These are phyloP conservation scores for Strix uralensis DNA, from an alignment of 2,113 vertebrate genomes.

Conservation along the genomic window DNA sequence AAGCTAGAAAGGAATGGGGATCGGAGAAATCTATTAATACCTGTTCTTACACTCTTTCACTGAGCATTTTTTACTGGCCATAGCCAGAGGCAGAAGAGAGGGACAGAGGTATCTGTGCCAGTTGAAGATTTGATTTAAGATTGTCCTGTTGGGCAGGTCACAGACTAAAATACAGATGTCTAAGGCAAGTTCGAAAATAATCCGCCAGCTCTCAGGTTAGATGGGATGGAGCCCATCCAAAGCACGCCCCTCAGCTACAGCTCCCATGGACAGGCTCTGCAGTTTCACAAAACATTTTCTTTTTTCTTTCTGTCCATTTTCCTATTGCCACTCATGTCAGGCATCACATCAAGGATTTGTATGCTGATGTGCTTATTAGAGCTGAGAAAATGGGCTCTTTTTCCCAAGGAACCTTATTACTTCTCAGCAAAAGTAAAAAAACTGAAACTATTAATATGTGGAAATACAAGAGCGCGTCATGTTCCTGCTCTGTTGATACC, in stretches of 20 bases:
- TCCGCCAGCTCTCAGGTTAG: background rate
- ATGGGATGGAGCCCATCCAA: background rate
- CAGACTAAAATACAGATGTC: background rate
- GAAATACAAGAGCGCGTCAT: background rate
- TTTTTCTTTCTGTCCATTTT: background rate
- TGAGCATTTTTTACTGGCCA: background rate
- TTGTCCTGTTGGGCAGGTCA: background rate
- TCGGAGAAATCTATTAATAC: background rate
- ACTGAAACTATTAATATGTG: background rate
- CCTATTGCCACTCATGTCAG: background rate
- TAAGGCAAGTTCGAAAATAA: background rate
- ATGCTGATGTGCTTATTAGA: background rate
- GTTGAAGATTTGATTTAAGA: background rate
- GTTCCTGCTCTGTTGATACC: background rate
- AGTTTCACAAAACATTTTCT: background rate
- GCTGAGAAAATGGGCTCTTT: background rate
- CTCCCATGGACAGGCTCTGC: background rate
- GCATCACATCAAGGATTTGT: background rate
- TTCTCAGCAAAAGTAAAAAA: background rate
- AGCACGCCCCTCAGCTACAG: background rate
- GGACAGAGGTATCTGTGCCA: background rate
- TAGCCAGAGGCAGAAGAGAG: background rate
- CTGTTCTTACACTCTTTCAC: background rate
- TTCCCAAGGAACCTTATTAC: background rate
- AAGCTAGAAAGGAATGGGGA: background rate